Evolutionary conservation across 2,888 invertebrate genomes (phyloP).

Genomic region (Caenorhabditis japonica): DNA sequence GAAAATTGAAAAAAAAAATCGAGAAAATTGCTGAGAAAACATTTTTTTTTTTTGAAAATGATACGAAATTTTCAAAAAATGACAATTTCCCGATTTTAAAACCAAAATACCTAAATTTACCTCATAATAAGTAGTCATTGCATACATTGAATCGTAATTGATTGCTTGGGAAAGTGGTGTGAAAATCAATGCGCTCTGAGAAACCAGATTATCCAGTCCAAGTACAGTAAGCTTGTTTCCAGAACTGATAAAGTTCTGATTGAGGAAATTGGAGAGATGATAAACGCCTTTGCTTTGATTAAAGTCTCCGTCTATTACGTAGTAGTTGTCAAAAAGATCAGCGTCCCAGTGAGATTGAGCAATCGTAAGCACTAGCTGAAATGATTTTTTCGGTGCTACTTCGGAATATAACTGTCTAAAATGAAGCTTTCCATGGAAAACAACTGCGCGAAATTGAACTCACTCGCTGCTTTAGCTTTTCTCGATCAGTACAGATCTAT

Average conservation of each 20-base stretch:
- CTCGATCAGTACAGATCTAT: too few relatives aligned
- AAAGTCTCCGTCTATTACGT: conserved; percentile 25
- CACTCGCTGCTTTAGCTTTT: too few relatives aligned
- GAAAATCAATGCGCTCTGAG: conserved; percentile 24
- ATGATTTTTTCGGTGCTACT: not conserved
- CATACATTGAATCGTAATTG: conserved; percentile 18
- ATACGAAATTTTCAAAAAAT: too few relatives aligned
- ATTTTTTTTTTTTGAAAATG: too few relatives aligned
- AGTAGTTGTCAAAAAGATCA: conserved; percentile 30
- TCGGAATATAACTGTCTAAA: not conserved
- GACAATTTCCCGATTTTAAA: too few relatives aligned
- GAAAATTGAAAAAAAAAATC: too few relatives aligned
- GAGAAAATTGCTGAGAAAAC: too few relatives aligned
- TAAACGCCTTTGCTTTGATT: conserved; percentile 2
- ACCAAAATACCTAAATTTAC: too few relatives aligned
- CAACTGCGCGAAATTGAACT: too few relatives aligned
- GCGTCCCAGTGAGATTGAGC: conserved; percentile 13
- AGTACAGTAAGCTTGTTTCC: conserved; percentile 26
- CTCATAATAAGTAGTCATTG: conserved; percentile 17
- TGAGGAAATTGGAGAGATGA: conserved; percentile 5
- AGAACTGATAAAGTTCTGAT: conserved; percentile 14
- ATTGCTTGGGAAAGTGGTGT: not conserved
- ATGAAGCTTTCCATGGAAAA: not conserved
- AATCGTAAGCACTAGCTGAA: conserved; percentile 25
- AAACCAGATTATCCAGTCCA: conserved; percentile 30